Percentiles rank a stretch among this genome's conserved stretches.
Evolutionary conservation across 2,113 vertebrate species (phyloP).

Genomic region (Smithornis capensis): DNA sequence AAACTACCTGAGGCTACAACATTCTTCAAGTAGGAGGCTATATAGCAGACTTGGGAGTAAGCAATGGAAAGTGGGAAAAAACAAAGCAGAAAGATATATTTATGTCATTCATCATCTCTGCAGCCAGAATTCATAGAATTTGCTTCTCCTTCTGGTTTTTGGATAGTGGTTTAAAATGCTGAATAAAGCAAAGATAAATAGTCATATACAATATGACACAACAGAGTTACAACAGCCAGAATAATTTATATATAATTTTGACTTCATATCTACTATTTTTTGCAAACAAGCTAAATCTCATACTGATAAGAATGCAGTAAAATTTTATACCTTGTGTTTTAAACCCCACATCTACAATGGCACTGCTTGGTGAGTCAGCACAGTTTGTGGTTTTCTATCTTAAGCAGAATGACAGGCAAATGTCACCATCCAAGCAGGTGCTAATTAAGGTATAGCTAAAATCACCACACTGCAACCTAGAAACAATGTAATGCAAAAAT

Average conservation of each 20-base stretch:
- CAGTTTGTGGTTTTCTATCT: not conserved
- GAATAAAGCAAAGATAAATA: not conserved
- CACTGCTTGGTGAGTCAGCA: not conserved
- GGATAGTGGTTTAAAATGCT: not conserved
- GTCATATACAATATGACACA: not conserved
- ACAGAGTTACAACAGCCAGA: not conserved
- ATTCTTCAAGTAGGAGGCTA: not conserved
- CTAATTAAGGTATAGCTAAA: slow-evolving; percentile 18
- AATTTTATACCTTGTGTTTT: not conserved
- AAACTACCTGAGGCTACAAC: not conserved
- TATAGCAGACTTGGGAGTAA: not conserved
- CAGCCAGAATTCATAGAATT: not conserved
- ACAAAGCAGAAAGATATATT: accelerated
- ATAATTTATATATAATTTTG: not conserved
- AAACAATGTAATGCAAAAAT: slow-evolving; percentile 70
- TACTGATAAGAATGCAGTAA: not conserved
- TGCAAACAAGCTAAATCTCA: not conserved
- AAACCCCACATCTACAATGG: not conserved
- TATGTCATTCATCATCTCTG: not conserved
- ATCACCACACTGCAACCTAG: slow-evolving; percentile 29
- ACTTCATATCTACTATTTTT: not conserved
- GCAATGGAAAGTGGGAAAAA: not conserved
- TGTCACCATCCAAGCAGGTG: not conserved
- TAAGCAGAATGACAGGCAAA: not conserved
- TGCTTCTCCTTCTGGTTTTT: not conserved